Base-by-base conservation (phyloP, 2,888 invertebrate species). In the Ommatoiulus sabulosus region DNA sequence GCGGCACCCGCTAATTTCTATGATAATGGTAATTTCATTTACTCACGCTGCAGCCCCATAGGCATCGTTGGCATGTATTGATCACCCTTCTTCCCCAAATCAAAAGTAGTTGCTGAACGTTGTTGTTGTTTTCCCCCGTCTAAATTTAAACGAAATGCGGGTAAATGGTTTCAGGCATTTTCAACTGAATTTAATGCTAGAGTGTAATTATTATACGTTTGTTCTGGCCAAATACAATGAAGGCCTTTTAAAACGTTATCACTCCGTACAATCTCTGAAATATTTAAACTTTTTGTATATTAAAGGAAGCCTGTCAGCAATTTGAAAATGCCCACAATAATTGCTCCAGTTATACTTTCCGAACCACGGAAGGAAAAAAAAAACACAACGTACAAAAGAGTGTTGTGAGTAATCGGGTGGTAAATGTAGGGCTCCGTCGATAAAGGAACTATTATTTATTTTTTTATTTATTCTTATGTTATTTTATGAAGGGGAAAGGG, bases 231-330 rank as follows among this genome's bases (percentile, higher is more conserved):
- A 72, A 20, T 72, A 72, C 72, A 72, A 20, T 72, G 72, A 72
- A 72, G 72, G 72, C 72, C 72, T 72, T n/a, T 35, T 72, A 72
- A 72, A 72, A 7, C 72, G 72, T 72, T 72, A 72, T 72, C 72
- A 20, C 72, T 20, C 24, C 6, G 72, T 72, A 72, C 20, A 72
- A 72, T 72, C 72, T 72, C 8, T 72, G 20, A 72, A 72, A 72
- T 72, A 72, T 72, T 72, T 72, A 72, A 72, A 72, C 72, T 72
- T 72, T 72, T 72, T 72, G 72, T 72, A 72, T 72, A 72, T 72
- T 72, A 72, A 72, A 72, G 72, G 72, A 72, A 72, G 72, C 24
- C 72, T 72, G 72, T 72, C 72, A 72, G 72, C 72, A 72, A 72
- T 72, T 72, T 72, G 3, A 72, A 72, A 72, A 72, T 72, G 8